These are phyloP conservation scores for Grantiella picta DNA, from an alignment of 2,113 vertebrate species.

Conservation along the genomic window DNA sequence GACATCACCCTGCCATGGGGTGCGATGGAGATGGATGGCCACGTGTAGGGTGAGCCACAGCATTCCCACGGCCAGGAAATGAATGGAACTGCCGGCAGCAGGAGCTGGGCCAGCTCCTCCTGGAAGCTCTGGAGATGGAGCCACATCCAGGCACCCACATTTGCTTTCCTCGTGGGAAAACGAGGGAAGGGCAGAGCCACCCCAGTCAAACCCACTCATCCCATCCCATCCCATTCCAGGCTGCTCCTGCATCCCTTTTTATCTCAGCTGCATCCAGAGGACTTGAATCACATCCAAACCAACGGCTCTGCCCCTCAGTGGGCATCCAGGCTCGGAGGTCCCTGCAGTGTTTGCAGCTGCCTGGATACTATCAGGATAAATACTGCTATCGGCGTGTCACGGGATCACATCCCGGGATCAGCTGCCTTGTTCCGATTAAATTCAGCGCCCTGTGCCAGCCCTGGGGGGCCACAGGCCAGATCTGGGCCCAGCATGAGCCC, in stretches of 20 bases:
- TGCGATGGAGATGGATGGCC: not conserved
- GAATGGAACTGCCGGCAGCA: rapidly evolving
- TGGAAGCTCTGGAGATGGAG: not conserved
- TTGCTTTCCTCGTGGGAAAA: not conserved
- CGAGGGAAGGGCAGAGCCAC: not conserved
- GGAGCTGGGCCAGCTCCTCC: not conserved
- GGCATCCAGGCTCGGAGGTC: not conserved
- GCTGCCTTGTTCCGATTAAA: not conserved
- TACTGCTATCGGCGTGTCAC: not conserved
- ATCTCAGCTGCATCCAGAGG: rapidly evolving
- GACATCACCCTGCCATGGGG: not conserved
- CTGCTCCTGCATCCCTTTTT: not conserved
- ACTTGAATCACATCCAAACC: too few species aligned
- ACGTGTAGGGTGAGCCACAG: rapidly evolving
- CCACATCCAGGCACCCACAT: rapidly evolving
- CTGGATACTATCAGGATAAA: constrained; percentile 58
- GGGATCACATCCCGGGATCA: not conserved
- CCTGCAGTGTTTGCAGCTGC: constrained; percentile 26
- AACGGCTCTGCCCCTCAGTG: not conserved
- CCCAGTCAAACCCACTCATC: not conserved
- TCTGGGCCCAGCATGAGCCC: rapidly evolving
- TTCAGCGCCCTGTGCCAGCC: not conserved
- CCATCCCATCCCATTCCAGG: not conserved
- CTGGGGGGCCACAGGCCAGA: rapidly evolving
- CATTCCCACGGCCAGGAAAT: not conserved